These are phyloP conservation scores for Sisyra terminalis DNA, from an alignment of 2,888 invertebrate genomes.

Conservation along the genomic window DNA sequence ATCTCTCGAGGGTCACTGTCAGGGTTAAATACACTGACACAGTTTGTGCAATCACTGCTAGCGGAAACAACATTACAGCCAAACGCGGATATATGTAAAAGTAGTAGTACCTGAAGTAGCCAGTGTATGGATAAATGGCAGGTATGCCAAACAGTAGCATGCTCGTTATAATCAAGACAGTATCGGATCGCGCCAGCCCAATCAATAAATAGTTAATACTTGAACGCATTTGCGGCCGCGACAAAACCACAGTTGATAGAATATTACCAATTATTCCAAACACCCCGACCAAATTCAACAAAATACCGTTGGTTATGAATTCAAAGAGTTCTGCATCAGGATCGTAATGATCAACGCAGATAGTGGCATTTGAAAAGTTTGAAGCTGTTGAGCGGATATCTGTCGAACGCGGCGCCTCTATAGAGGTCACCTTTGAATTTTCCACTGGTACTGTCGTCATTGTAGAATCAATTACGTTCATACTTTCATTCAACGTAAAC, in stretches of 20 bases:
- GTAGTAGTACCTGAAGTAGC: slow-evolving; percentile 57
- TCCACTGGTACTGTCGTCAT: too few species aligned
- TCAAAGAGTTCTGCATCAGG: slow-evolving; percentile 41
- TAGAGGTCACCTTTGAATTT: too few species aligned
- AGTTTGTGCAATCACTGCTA: slow-evolving; percentile 79
- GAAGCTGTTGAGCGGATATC: too few species aligned
- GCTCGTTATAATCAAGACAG: slow-evolving; percentile 73
- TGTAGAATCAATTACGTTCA: too few species aligned
- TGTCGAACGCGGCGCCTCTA: too few species aligned
- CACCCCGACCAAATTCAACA: slow-evolving; percentile 63
- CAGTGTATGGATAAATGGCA: slow-evolving; percentile 70
- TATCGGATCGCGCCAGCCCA: slow-evolving; percentile 87
- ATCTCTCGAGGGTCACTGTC: slow-evolving; percentile 83
- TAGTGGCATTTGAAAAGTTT: too few species aligned
- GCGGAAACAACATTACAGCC: slow-evolving; percentile 62
- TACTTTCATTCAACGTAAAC: too few species aligned
- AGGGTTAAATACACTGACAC: slow-evolving; percentile 84
- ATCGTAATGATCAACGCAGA: background rate
- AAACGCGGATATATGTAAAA: slow-evolving; percentile 67
- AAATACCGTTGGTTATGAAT: slow-evolving; percentile 67
- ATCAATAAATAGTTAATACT: slow-evolving; percentile 90
- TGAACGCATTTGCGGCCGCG: slow-evolving; percentile 87
- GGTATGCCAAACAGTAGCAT: slow-evolving; percentile 75
- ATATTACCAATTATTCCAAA: slow-evolving; percentile 81
- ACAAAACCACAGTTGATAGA: slow-evolving; percentile 78